Base-by-base conservation (phyloP, 2,888 invertebrate species). In the Neoscelio sp. region DNA sequence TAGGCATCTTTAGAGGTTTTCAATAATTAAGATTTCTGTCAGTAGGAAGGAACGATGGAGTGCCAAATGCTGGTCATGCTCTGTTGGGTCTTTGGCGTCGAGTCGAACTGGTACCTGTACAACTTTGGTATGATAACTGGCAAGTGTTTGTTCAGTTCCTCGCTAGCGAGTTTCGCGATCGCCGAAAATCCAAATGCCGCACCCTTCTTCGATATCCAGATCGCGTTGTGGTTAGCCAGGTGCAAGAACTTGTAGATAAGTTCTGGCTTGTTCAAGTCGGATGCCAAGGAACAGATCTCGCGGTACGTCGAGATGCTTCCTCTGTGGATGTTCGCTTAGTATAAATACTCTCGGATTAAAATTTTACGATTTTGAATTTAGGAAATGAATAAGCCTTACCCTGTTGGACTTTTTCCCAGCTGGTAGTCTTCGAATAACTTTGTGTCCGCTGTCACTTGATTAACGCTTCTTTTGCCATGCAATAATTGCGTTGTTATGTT, bases 1-100 rank as follows among this genome's bases (percentile, higher is more conserved):
- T n/a, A n/a, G n/a, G n/a, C n/a, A n/a, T n/a, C n/a, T n/a, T n/a
- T n/a, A n/a, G n/a, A 33, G 7, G 33, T 33, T 2, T 33, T 7
- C 7, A 7, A 10, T 8, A 90, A 92, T 92, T 87, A 97, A 96
- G 50, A 95, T 95, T 89, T 96, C n/a, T 96, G 85, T n/a, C n/a
- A n/a, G 95, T 95, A 2, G 96, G 97, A 96, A 10, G 94, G 93
- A 6, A 98, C 97, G 50, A 99, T 93, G 8, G 96, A 95, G 81
- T 95, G 95, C 98, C 98, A 99, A 86, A 99, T 98, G 85, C 96
- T 95, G 54, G 95, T 93, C 98, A 99, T 98, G 10, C 97, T 97
- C 88, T 95, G 94, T 90, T 98, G 98, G 82, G 98, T 96, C 87
- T 95, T 95, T 26, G 96, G 96, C 76, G 96, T 97, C 7, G 98